Evolutionary conservation across 2,888 invertebrate genomes (phyloP).

Genomic region (Drosophila anomalipes): DNA sequence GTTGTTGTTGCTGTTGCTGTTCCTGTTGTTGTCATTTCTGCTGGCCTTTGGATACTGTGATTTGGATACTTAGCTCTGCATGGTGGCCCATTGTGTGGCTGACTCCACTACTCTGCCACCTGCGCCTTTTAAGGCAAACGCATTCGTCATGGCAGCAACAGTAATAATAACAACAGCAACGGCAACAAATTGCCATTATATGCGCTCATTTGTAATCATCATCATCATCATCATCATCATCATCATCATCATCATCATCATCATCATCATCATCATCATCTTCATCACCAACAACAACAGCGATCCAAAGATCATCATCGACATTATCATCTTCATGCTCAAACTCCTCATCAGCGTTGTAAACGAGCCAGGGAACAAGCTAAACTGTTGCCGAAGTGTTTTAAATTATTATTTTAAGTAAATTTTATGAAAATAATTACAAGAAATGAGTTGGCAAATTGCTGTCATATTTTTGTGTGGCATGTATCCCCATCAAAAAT

Average conservation of each 20-base stretch:
- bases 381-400: slow-evolving; percentile 58
- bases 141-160: slow-evolving; percentile 51
- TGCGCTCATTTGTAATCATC: slow-evolving; percentile 32
- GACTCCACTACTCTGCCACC: slow-evolving; percentile 4
- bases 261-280: slow-evolving; percentile 6
- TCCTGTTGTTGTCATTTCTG: slow-evolving; percentile 17
- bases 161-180: slow-evolving; percentile 6
- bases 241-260: slow-evolving; percentile 17
- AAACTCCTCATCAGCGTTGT: slow-evolving; percentile 25
- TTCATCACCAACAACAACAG: background rate
- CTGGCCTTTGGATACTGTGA: slow-evolving; percentile 33
- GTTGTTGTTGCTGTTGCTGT: slow-evolving; percentile 7
- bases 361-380: slow-evolving; percentile 42
- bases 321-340: background rate
- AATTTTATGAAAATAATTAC: slow-evolving; percentile 8
- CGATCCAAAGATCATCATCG: background rate
- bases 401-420: slow-evolving; percentile 68
- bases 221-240: slow-evolving; percentile 11
- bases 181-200: slow-evolving; percentile 46
- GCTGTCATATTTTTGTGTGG: slow-evolving; percentile 12
- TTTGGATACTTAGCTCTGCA: slow-evolving; percentile 42
- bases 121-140: slow-evolving; percentile 19
- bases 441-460: slow-evolving; percentile 25
- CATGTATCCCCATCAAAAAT: slow-evolving; percentile 1
- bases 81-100: slow-evolving; percentile 53